phyloP scores from a whole-genome alignment of 2,888 invertebrate genomes.

The Coenonympha glycerion region DNA sequence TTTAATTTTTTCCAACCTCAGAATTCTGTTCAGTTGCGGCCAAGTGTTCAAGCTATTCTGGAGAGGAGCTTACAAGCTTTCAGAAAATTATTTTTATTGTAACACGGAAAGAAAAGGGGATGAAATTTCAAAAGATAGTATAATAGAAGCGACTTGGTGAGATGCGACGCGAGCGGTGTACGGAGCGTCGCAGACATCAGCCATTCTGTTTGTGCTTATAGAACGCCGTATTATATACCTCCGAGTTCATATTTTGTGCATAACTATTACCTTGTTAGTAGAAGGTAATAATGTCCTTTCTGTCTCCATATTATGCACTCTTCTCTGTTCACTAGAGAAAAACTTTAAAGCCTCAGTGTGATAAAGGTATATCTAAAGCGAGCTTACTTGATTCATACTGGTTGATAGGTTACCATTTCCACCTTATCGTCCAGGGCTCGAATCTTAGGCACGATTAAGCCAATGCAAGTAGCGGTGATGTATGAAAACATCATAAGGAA shows the following conservation, averaged over 20 bases:
- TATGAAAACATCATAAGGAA: too few species aligned
- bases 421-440: too few species aligned
- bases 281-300: background rate
- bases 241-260: background rate
- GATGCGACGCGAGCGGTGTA: background rate
- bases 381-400: too few species aligned
- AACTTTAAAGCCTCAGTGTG: too few species aligned
- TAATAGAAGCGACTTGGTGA: background rate
- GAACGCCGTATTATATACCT: background rate
- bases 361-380: too few species aligned
- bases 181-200: background rate
- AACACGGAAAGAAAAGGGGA: background rate
- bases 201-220: background rate
- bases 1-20: too few species aligned
- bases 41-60: background rate
- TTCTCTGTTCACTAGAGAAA: too few species aligned
- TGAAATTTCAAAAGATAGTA: background rate
- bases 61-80: background rate
- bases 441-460: too few species aligned
- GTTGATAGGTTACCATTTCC: too few species aligned
- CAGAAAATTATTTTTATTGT: background rate
- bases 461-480: too few species aligned
- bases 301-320: background rate
- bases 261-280: background rate
- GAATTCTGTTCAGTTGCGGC: too few species aligned